Conservation (phyloP, 2,113 vertebrate genomes). For the Columbina picui region DNA sequence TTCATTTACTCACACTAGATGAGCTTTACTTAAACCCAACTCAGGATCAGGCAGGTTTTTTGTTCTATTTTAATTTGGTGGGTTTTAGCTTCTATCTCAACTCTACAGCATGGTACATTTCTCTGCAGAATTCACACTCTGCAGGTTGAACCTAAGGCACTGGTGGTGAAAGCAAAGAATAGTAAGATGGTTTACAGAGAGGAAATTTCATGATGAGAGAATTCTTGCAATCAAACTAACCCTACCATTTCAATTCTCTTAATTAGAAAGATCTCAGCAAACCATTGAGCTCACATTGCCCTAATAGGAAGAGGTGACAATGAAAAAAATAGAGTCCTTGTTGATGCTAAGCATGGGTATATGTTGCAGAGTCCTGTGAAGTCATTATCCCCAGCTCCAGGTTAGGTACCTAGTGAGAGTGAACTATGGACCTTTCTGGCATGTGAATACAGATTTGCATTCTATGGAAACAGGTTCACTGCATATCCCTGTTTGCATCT, state of each 20-base stretch:
- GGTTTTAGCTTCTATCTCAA: not conserved
- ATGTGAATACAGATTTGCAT: not conserved
- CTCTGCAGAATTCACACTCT: not conserved
- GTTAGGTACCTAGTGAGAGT: not conserved
- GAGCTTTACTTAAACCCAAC: not conserved
- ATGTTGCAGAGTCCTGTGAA: not conserved
- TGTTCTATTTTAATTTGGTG: fast-evolving
- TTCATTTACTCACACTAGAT: not conserved
- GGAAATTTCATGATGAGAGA: not conserved
- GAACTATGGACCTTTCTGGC: not conserved
- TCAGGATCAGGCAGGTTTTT: not conserved
- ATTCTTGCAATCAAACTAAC: not conserved
- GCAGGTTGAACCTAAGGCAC: not conserved
- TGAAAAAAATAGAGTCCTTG: not conserved
- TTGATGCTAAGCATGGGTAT: not conserved
- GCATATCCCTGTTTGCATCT: not conserved
- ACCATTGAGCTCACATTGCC: not conserved
- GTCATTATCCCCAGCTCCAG: not conserved
- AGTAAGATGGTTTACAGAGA: not conserved
- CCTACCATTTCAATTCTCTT: not conserved
- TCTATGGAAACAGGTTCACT: not conserved
- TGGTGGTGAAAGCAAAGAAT: not conserved
- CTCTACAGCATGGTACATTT: not conserved
- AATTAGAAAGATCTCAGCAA: not conserved
- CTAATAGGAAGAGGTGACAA: not conserved